Evolutionary conservation across 53 echinoderm and acorn worm species (phyloP), one percentile per base, ranked within the genome.

Genomic region (Crossaster papposus): DNA sequence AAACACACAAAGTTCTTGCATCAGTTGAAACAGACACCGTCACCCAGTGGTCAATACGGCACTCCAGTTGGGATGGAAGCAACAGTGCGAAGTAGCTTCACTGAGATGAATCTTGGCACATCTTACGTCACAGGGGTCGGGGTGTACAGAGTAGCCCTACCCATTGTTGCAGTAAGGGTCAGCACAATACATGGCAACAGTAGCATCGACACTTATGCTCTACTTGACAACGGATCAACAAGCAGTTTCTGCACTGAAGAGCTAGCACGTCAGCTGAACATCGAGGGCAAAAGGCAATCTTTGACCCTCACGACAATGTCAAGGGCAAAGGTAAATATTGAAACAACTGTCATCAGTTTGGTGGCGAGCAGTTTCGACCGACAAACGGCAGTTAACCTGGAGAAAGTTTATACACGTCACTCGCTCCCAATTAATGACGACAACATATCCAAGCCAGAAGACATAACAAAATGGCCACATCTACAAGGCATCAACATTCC

Each of bases 51-150:
- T 70, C 4, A 23, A 70, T 14, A 70, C 28, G 28, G 1, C 13
- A 70, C 4, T 6, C 71, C 71, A 70, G 71, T 13, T 28, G 71
- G 29, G 31, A 14, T 23, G 28, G 71, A 30, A 13, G 71, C 71
- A 70, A 70, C 71, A 70, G 71, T 29, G 71, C 71, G 28, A 31
- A 70, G 71, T 70, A 70, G 71, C 71, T 70, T 70, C 71, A 70
- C 71, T 70, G 71, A 70, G 71, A 70, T 29, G 31, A 29, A 70
- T 4, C 29, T 24, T 70, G 71, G 71, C 71, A 70, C 71, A 10
- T 70, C 71, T 70, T 70, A 29, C 31, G 88, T 54, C 76, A 82
- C 75, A 77, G 92, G 83, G 89, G 78, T 83, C 83, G 89, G 89
- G 36, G 58, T 77, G 18, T 88, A 30, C 35, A 89, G 65, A 51